These are phyloP conservation scores for Bombus breviceps DNA, from an alignment of 1,140 invertebrate genomes.

Conservation along the genomic window DNA sequence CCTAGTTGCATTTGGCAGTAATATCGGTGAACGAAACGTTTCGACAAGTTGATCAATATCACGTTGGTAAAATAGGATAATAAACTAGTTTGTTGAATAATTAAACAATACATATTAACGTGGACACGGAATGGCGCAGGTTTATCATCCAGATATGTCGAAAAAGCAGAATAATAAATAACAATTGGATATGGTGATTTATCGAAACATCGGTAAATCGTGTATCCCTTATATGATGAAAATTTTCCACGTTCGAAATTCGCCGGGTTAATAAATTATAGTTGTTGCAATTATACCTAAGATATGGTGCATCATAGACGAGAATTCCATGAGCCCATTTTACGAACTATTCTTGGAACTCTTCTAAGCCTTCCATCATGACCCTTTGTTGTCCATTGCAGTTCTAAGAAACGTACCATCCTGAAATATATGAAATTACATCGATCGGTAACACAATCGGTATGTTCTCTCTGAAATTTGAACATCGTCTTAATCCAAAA, in stretches of 20 bases:
- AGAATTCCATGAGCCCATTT: not conserved
- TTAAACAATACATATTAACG: not conserved
- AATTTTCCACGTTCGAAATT: not conserved
- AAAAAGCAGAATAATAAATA: not conserved
- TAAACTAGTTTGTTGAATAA: not conserved
- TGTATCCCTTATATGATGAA: too few relatives aligned
- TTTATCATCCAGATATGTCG: not conserved
- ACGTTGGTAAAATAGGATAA: too few relatives aligned
- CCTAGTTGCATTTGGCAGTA: too few relatives aligned
- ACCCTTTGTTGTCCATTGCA: not conserved
- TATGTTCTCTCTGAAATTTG: not conserved
- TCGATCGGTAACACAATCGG: not conserved
- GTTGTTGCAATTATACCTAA: not conserved
- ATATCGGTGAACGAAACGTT: not conserved
- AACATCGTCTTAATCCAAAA: not conserved
- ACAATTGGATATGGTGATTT: not conserved
- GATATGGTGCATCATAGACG: not conserved
- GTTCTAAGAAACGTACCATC: not conserved
- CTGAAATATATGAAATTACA: not conserved
- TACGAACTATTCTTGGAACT: not conserved
- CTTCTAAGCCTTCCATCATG: not conserved
- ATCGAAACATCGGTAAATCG: not conserved
- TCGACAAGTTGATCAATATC: too few relatives aligned
- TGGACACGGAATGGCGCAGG: too few relatives aligned
- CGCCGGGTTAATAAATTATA: not conserved